These are phyloP conservation scores for Geophilus truncorum DNA, from an alignment of 2,888 invertebrate species.

Conservation along the genomic window DNA sequence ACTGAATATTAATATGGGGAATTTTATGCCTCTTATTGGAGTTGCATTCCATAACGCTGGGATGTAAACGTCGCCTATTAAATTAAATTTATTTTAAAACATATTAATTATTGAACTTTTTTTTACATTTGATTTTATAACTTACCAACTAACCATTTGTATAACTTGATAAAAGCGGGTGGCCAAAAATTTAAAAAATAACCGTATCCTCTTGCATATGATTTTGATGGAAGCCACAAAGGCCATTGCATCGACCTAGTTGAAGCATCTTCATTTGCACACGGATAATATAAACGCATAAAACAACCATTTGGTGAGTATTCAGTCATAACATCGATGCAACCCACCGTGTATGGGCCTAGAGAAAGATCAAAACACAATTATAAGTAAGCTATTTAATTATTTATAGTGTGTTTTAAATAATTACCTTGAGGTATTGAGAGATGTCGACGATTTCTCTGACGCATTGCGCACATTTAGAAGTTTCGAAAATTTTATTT, in stretches of 20 bases:
- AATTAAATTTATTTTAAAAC: not conserved
- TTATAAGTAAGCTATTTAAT: not conserved
- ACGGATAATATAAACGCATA: conserved; percentile 58
- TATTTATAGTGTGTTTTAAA: not conserved
- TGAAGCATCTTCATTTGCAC: conserved; percentile 49
- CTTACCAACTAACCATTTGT: conserved; percentile 43
- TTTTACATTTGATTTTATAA: not conserved
- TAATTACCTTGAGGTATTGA: not conserved
- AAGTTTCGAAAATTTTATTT: not conserved
- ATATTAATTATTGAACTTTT: not conserved
- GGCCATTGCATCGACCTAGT: conserved; percentile 53
- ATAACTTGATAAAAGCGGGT: conserved; percentile 46
- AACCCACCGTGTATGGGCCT: conserved; percentile 36
- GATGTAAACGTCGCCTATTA: conserved; percentile 52
- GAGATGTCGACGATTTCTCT: not conserved
- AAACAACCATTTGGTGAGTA: conserved; percentile 55
- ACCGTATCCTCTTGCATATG: conserved; percentile 55
- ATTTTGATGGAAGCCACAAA: conserved; percentile 55
- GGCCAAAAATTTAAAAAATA: conserved; percentile 46
- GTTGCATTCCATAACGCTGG: conserved; percentile 55
- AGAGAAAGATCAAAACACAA: not conserved
- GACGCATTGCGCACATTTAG: not conserved
- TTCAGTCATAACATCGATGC: conserved; percentile 55
- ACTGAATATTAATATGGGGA: conserved; percentile 60
- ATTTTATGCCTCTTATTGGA: conserved; percentile 42